These are phyloP conservation scores for Phalanger gymnotis DNA, from an alignment of 2,797 vertebrate genomes.

Conservation along the genomic window DNA sequence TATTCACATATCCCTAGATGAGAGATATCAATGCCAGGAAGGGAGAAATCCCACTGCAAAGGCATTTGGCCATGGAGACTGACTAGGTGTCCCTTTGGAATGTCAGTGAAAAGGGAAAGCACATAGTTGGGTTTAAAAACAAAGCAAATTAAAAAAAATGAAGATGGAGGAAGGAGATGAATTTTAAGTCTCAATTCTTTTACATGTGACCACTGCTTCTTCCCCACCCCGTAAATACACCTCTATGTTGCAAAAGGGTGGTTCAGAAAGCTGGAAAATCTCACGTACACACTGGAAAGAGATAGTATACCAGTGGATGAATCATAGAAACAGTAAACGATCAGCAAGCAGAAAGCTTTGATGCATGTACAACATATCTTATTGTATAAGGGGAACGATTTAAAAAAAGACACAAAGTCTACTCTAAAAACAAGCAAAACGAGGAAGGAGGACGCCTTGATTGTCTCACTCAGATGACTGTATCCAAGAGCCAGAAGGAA, in stretches of 20 bases:
- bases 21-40: not conserved
- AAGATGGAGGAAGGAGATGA: not conserved
- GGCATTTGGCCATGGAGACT: not conserved
- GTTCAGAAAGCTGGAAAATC: not conserved
- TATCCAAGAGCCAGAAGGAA: not conserved
- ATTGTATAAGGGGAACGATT: not conserved
- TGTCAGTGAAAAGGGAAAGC: not conserved
- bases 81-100: not conserved
- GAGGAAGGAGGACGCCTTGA: not conserved
- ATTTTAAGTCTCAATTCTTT: not conserved
- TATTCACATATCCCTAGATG: not conserved
- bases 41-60: not conserved
- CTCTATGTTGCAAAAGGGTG: not conserved
- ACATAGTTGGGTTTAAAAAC: not conserved
- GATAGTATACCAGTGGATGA: not conserved
- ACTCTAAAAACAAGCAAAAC: not conserved
- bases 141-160: not conserved
- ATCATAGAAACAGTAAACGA: not conserved
- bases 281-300: not conserved
- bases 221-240: not conserved
- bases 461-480: too few species aligned
- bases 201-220: not conserved
- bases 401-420: not conserved
- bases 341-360: not conserved
- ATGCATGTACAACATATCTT: not conserved